Percentiles rank a stretch among this genome's conserved stretches.
Conservation (phyloP, 2,888 invertebrate species). For the Uloborus plumipes region DNA sequence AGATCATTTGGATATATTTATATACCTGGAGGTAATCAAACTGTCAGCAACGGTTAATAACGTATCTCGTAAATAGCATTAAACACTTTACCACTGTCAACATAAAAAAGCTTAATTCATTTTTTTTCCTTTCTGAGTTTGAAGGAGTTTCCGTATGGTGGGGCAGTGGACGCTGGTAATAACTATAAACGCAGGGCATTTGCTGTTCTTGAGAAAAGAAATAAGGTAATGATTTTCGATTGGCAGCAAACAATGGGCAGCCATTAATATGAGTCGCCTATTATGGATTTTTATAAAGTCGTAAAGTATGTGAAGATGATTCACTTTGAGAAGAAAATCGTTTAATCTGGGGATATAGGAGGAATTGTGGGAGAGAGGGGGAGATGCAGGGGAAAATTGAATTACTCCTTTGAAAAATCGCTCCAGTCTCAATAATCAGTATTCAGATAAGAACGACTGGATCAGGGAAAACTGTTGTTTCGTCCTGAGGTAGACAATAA, state of each 20-base stretch:
- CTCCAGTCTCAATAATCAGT: too few relatives aligned
- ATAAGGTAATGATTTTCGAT: slow-evolving; percentile 26
- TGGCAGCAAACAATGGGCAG: slow-evolving; percentile 35
- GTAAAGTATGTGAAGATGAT: slow-evolving; percentile 41
- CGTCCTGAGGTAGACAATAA: too few relatives aligned
- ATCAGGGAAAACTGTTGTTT: too few relatives aligned
- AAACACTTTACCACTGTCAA: slow-evolving; percentile 39
- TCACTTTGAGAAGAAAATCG: not conserved
- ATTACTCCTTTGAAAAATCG: too few relatives aligned
- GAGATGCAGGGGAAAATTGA: too few relatives aligned
- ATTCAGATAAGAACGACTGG: too few relatives aligned
- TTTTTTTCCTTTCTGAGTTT: slow-evolving; percentile 12
- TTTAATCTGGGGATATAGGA: too few relatives aligned
- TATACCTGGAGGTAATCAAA: slow-evolving; percentile 40
- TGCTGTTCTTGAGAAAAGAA: not conserved
- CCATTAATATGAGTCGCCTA: slow-evolving; percentile 38
- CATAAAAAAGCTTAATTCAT: slow-evolving; percentile 25
- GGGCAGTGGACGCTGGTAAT: slow-evolving; percentile 18
- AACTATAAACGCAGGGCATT: slow-evolving; percentile 13
- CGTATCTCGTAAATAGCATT: slow-evolving; percentile 45
- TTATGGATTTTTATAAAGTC: slow-evolving; percentile 32
- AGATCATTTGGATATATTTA: slow-evolving; percentile 31
- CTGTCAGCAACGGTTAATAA: slow-evolving; percentile 53
- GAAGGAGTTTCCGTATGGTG: slow-evolving; percentile 15
- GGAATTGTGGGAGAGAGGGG: too few relatives aligned